Evolutionary conservation across 2,888 invertebrate genomes (phyloP), one percentile per base, ranked within the genome.

Genomic region (Drosophila buzzatii): DNA sequence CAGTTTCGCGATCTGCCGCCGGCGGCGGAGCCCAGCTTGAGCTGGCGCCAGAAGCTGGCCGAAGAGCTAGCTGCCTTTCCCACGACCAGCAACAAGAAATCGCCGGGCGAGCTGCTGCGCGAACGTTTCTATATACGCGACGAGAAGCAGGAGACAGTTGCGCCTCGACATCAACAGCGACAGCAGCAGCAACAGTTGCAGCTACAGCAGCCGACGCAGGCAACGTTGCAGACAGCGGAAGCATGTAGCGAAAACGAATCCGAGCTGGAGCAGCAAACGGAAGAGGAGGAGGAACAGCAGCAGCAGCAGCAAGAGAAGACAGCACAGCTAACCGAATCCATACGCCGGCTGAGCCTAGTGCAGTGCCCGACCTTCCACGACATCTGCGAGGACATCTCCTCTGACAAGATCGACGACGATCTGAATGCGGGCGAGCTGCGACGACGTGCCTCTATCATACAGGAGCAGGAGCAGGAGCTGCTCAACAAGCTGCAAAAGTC

Each of bases 71-170:
- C 87, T 1, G 81, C 84, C 4, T 91, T 89, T 71, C 87, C 91
- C 1, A 59, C 69, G 2, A 83, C 82, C 52, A 83, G 86, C 18
- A 80, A 84, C 33, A 95, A 95, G 88, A 96, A 96, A 90, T 94
- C 95, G 0, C 94, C 96, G 2, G 97, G 97, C 0, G 96, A 96
- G 77, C 93, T 96, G 79, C 93, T 97, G 62, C 94, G 96, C 23
- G 97, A 97, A 92, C 96, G 97, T 52, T 91, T 91, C 80, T 81
- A 85, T 33, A 90, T 91, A 64, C 89, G 82, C 95, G 96, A 85
- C 94, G 94, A 86, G 92, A 94, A 82, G 91, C 91, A 35, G 37
- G 64, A 82, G 44, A 47, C 39, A 16, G 33, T 45, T 16, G 33
- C 47, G n/a, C n/a, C 56, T 6, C 61, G 59, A 16, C 68, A 52